These are phyloP conservation scores for Mystacornis crossleyi DNA, from an alignment of 2,113 vertebrate species.

Conservation along the genomic window DNA sequence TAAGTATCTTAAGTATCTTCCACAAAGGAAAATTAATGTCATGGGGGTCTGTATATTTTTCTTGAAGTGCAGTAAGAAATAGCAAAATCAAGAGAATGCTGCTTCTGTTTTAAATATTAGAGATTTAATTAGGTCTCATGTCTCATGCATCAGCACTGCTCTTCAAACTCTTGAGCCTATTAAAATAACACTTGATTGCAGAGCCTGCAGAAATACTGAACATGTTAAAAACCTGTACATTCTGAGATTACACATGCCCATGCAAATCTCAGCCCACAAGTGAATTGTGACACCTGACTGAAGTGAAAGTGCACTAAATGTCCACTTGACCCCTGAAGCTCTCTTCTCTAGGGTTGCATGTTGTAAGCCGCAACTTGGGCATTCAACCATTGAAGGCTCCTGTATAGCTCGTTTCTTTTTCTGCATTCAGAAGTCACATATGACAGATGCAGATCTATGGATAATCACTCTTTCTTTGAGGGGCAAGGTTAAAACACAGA, in stretches of 20 bases:
- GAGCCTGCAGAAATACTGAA: slow-evolving; percentile 34
- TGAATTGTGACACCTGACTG: not conserved
- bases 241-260: not conserved
- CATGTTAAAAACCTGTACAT: slow-evolving; percentile 4
- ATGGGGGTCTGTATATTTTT: not conserved
- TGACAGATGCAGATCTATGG: not conserved
- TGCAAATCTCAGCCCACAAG: not conserved
- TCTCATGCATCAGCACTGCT: not conserved
- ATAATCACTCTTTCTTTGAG: not conserved
- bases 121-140: not conserved
- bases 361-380: not conserved
- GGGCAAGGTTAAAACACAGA: not conserved
- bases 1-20: not conserved
- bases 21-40: not conserved
- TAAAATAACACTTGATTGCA: slow-evolving; percentile 14
- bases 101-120: not conserved
- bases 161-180: not conserved
- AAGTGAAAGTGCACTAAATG: not conserved
- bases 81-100: not conserved
- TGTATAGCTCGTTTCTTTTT: not conserved
- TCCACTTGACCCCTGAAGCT: not conserved
- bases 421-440: not conserved
- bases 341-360: not conserved
- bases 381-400: not conserved
- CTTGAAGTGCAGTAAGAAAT: not conserved